Conservation (phyloP, 2,888 invertebrate species). For the Steinernema hermaphroditum region DNA sequence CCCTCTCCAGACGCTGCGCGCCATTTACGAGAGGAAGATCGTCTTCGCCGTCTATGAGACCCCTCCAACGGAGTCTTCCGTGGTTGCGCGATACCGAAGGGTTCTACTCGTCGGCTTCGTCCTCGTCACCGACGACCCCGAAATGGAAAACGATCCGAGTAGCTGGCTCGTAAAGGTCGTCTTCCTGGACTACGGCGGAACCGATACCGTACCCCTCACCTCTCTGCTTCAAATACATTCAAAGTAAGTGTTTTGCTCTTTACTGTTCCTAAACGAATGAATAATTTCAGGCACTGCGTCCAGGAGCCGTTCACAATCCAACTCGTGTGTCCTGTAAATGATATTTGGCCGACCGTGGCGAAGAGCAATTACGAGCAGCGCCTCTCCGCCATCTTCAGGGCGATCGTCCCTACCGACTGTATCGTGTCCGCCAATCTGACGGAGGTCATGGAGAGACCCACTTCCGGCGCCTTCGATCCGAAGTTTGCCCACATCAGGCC, state of each 20-base stretch:
- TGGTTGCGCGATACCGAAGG: constrained; percentile 1
- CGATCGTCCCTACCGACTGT: constrained; percentile 5
- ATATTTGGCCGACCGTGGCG: neutral
- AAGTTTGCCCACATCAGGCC: neutral
- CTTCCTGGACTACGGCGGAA: constrained; percentile 3
- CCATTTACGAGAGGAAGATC: neutral
- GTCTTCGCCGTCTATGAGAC: neutral
- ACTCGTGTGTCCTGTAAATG: neutral
- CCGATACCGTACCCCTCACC: neutral
- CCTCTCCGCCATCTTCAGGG: constrained; percentile 2
- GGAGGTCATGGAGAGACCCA: neutral
- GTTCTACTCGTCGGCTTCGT: neutral
- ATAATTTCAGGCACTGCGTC: neutral
- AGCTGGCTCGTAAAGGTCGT: constrained; percentile 16
- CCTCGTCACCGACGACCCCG: neutral
- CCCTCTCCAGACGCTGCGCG: neutral
- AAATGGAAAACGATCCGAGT: neutral
- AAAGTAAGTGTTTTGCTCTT: neutral
- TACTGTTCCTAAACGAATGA: neutral
- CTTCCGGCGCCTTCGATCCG: neutral
- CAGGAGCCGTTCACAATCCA: constrained; percentile 11
- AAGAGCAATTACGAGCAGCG: neutral
- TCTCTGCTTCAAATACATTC: constrained; percentile 4
- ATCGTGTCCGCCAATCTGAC: neutral
- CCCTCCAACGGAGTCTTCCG: neutral